These are phyloP conservation scores for Heteronetta atricapilla DNA, from an alignment of 2,113 vertebrate species.

Conservation along the genomic window DNA sequence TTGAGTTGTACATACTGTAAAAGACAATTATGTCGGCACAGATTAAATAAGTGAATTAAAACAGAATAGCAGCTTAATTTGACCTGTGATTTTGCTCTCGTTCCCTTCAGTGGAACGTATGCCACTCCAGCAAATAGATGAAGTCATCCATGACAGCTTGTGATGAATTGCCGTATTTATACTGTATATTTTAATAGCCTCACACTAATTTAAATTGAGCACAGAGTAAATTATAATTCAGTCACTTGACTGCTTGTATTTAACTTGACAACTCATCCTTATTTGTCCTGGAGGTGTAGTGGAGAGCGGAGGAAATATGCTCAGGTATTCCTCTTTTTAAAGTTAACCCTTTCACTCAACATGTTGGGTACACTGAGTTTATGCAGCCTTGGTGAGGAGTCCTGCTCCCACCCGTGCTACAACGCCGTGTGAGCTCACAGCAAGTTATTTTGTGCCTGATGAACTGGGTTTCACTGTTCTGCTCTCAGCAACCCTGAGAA, in stretches of 20 bases:
- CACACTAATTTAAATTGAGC: constrained; percentile 94
- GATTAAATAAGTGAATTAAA: constrained; percentile 88
- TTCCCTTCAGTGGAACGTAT: constrained; percentile 72
- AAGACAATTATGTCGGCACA: constrained; percentile 80
- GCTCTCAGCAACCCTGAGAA: neutral
- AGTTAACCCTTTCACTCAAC: constrained; percentile 58
- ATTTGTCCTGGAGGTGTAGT: constrained; percentile 76
- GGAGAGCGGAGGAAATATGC: constrained; percentile 40
- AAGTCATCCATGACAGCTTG: constrained; percentile 86
- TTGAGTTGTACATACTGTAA: constrained; percentile 77
- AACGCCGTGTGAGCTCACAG: neutral
- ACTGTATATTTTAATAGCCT: constrained; percentile 94
- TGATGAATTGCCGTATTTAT: constrained; percentile 97
- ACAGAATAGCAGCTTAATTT: constrained; percentile 84
- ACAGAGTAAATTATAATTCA: constrained; percentile 94
- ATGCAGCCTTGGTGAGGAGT: neutral
- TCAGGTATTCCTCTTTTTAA: constrained; percentile 57
- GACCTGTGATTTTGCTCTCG: constrained; percentile 87
- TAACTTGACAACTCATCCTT: constrained; percentile 83
- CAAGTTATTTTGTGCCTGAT: neutral
- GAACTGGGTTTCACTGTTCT: neutral
- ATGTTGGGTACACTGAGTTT: neutral
- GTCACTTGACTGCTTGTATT: constrained; percentile 87
- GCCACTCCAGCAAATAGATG: constrained; percentile 82
- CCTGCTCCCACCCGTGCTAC: neutral